phyloP scores from a whole-genome alignment of 2,113 vertebrate species.

The Tiliqua scincoides region DNA sequence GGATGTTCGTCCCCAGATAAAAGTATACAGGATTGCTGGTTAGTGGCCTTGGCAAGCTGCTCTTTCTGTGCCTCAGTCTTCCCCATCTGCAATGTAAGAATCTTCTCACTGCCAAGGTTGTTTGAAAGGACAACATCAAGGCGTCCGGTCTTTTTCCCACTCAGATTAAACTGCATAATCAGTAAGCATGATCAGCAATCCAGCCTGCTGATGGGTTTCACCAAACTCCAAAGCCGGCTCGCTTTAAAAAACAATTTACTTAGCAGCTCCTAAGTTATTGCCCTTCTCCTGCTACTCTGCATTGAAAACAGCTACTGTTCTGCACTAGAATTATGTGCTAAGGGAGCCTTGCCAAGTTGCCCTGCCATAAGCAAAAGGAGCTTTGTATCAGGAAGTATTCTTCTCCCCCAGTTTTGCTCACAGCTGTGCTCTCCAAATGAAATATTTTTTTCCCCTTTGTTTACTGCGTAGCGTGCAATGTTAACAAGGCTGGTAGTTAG shows the following conservation, averaged over 20 bases:
- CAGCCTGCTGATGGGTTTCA: not conserved
- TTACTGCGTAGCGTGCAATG: constrained; percentile 36
- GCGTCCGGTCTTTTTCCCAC: not conserved
- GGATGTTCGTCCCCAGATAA: too few relatives aligned
- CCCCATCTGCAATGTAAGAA: too few relatives aligned
- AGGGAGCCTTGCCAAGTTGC: constrained; percentile 42
- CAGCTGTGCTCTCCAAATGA: constrained; percentile 26
- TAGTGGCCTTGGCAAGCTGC: too few relatives aligned
- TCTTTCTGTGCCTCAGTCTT: too few relatives aligned
- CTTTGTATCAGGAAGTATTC: constrained; percentile 29
- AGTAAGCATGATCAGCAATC: not conserved
- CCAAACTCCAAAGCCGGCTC: not conserved
- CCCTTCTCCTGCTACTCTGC: not conserved
- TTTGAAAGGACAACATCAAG: too few relatives aligned
- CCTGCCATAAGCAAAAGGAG: constrained; percentile 51
- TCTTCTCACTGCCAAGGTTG: too few relatives aligned
- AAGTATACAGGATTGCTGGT: too few relatives aligned
- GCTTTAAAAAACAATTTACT: too few relatives aligned
- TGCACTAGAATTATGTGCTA: constrained; percentile 28
- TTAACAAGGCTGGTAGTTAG: constrained; percentile 50
- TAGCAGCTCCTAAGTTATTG: not conserved
- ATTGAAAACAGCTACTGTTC: not conserved
- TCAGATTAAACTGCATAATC: too few relatives aligned
- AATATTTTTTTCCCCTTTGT: constrained; percentile 33
- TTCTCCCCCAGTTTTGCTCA: constrained; percentile 26